Evolutionary conservation across 2,113 vertebrate species (phyloP).

Genomic region (Climacteris rufus): DNA sequence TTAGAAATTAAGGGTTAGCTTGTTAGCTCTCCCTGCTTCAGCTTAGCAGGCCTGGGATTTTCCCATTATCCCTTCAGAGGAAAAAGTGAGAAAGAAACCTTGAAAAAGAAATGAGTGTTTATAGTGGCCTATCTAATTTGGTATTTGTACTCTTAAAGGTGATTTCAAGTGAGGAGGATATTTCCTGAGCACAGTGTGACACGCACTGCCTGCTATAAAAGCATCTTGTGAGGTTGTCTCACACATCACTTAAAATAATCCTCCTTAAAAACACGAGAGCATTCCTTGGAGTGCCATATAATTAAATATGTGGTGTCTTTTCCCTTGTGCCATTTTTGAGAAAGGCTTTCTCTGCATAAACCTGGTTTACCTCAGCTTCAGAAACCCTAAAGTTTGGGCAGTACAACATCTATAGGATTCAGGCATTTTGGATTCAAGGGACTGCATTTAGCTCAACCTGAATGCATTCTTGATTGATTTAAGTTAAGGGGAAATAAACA

Average conservation of each 20-base stretch:
- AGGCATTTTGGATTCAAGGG: not conserved
- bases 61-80: not conserved
- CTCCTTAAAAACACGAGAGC: not conserved
- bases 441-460: not conserved
- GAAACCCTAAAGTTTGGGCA: not conserved
- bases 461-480: not conserved
- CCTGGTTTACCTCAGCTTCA: not conserved
- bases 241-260: not conserved
- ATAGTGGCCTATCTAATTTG: not conserved
- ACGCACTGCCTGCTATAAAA: not conserved
- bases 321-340: accelerated
- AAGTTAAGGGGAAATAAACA: conserved; percentile 13
- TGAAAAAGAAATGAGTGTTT: not conserved
- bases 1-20: not conserved
- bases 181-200: not conserved
- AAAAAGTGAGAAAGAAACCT: not conserved
- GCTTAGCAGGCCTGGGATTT: not conserved
- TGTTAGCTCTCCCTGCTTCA: not conserved
- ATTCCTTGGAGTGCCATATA: not conserved
- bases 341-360: not conserved
- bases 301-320: not conserved
- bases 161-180: not conserved
- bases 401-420: not conserved
- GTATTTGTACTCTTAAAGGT: not conserved
- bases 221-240: not conserved